Conservation (phyloP, 2,888 invertebrate genomes). For the Blastobasis lacticolella region DNA sequence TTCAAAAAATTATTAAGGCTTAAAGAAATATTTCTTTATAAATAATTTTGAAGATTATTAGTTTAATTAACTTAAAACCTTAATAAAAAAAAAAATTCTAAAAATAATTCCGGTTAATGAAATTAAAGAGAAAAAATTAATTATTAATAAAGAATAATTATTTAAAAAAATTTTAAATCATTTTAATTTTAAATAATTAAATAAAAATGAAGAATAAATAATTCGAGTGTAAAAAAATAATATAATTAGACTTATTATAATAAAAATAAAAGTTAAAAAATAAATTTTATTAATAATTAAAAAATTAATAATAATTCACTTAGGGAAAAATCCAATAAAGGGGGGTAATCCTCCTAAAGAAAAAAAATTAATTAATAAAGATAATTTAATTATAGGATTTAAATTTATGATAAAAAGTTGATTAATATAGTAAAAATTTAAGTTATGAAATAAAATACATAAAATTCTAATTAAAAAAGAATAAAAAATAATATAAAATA, state of each 20-base stretch:
- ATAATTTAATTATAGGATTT: conserved; percentile 60
- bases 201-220: conserved; percentile 57
- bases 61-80: conserved; percentile 77
- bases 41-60: conserved; percentile 78
- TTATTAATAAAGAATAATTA: conserved; percentile 37
- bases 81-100: conserved; percentile 47
- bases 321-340: conserved; percentile 76
- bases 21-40: conserved; percentile 72
- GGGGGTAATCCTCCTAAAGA: conserved; percentile 75
- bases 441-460: conserved; percentile 55
- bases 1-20: too few species aligned
- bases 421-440: conserved; percentile 65
- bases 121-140: conserved; percentile 37
- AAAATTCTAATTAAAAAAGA: conserved; percentile 55
- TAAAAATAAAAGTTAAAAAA: too few species aligned
- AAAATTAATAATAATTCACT: conserved; percentile 74
- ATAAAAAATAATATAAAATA: conserved; percentile 62
- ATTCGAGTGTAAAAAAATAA: conserved; percentile 74
- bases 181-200: conserved; percentile 64
- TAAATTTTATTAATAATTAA: conserved; percentile 55
- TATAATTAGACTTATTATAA: conserved; percentile 67
- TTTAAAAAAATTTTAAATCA: conserved; percentile 51
- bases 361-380: conserved; percentile 67
- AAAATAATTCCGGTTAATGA: conserved; percentile 41
- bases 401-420: conserved; percentile 62